Percentiles rank a stretch among this genome's conserved stretches.
phyloP scores from a whole-genome alignment of 2,113 vertebrate genomes.

The Phrynosoma blainvillii region DNA sequence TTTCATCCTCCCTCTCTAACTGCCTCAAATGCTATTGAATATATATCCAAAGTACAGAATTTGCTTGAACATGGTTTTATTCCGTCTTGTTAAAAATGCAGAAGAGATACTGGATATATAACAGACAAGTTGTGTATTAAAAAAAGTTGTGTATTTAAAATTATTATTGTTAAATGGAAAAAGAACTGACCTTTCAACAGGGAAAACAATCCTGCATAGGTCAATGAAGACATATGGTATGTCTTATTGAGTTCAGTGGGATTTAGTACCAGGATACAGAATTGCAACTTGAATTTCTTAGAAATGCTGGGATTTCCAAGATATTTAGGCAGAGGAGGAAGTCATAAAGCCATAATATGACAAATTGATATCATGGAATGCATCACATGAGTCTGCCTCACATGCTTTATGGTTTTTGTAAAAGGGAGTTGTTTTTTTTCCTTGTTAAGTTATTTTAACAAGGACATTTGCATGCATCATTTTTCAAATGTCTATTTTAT shows the following conservation, averaged over 20 bases:
- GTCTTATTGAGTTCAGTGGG: not conserved
- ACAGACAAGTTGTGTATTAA: not conserved
- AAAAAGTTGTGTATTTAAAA: not conserved
- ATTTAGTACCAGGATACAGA: not conserved
- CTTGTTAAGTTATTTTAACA: not conserved
- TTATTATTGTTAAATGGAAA: not conserved
- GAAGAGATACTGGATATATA: not conserved
- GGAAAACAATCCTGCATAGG: not conserved
- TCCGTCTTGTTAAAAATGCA: not conserved
- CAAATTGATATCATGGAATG: not conserved
- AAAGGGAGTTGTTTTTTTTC: no score
- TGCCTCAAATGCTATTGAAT: no score
- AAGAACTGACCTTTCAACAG: not conserved
- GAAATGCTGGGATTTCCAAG: not conserved
- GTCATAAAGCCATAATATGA: not conserved
- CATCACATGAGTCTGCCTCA: not conserved
- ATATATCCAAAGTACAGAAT: not conserved
- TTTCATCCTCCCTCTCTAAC: no score
- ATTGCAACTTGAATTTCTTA: not conserved
- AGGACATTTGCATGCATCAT: not conserved
- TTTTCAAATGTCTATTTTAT: not conserved
- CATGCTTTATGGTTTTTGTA: not conserved
- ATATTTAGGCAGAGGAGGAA: not conserved
- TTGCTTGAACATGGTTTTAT: accelerated
- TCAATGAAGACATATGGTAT: not conserved